A percentile compares a stretch with the other conserved stretches of the same genome.
Conservation (phyloP, 2,888 invertebrate genomes). For the Platycnemis pennipes region DNA sequence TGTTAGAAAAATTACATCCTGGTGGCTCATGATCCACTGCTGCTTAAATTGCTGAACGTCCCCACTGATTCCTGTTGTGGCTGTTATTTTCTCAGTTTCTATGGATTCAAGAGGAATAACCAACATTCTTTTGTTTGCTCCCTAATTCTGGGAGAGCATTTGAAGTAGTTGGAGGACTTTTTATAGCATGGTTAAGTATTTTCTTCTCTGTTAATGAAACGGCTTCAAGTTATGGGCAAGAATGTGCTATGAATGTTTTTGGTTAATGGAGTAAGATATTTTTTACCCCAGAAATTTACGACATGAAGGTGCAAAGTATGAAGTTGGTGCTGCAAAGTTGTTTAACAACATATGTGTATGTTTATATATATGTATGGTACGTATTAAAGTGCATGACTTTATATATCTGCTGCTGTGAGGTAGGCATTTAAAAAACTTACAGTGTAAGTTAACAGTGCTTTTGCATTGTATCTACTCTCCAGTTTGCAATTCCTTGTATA, state of each 20-base stretch:
- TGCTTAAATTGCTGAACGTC: not conserved
- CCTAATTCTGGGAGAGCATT: not conserved
- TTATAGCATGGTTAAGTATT: not conserved
- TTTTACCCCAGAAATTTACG: not conserved
- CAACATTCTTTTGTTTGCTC: not conserved
- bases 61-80: not conserved
- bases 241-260: not conserved
- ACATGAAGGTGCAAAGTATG: not conserved
- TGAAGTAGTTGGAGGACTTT: not conserved
- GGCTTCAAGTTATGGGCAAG: not conserved
- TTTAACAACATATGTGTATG: not conserved
- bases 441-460: not conserved
- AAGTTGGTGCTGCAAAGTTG: not conserved
- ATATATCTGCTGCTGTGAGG: not conserved
- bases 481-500: not conserved
- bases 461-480: not conserved
- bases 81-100: not conserved
- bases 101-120: not conserved
- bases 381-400: not conserved
- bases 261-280: not conserved
- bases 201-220: not conserved
- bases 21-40: not conserved
- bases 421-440: not conserved
- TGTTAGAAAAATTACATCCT: conserved; percentile 2
- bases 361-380: not conserved